Evolutionary conservation across 2,797 vertebrate species (phyloP), one percentile per base, ranked within the genome.

Genomic region (Danio albolineatus): DNA sequence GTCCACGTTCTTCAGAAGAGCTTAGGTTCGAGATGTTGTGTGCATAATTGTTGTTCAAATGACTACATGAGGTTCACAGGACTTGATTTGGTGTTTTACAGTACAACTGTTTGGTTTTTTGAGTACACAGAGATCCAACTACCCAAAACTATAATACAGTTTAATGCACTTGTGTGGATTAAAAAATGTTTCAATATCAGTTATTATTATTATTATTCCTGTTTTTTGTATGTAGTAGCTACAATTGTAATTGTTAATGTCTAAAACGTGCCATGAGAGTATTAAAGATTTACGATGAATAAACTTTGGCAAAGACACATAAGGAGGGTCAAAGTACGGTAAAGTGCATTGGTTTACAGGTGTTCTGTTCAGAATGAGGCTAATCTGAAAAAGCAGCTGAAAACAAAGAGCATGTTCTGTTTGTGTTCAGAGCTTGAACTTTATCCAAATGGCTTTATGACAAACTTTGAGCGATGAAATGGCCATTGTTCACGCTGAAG

Each of bases 391-490:
- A 57, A 71, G 60, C 19, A 59, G 38, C 21, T 21, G 28, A 57
- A 76, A 6, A 39, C 54, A 62, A 53, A 54, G 8, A 2, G 61
- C 19, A 48, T 67, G 39, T 41, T 49, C 38, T 44, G 67, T 78
- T 78, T 79, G 62, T 74, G 46, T 53, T 67, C 74, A 62, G 21
- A 65, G 61, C 54, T 67, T 75, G 77, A 72, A 65, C 46, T 4
- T 14, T 16, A 12, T 76, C 82, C 77, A 83, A 79, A 79, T 83
- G 77, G 72, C 77, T 72, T 80, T 57, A 59, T 5, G 10, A 64
- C 71, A 79, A 79, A 69, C 81, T 73, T 54, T 48, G 62, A 74
- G 64, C 65, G 71, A 72, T 83, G 73, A 83, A 76, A 75, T 75
- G 17, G 43, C 77, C 72, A 49, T 80, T 80, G 73, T 80, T 61